These are phyloP conservation scores for Solen grandis DNA, from an alignment of 1,140 invertebrate species.

Conservation along the genomic window DNA sequence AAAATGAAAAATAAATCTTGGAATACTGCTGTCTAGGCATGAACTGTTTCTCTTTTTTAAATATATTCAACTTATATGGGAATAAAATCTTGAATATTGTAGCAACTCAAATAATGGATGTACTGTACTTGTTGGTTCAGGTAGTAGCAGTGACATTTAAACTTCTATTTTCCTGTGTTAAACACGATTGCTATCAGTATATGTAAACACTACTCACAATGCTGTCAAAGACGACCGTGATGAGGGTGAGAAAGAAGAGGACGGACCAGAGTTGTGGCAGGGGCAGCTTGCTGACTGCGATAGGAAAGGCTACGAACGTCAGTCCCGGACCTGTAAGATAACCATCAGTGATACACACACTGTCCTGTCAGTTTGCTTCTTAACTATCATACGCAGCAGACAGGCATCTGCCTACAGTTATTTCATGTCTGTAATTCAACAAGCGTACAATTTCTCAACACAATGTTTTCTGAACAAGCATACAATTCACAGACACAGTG, in stretches of 20 bases:
- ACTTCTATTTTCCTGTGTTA: neutral
- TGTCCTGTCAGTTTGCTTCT: too few relatives aligned
- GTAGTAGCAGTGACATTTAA: neutral
- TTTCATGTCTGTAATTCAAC: too few relatives aligned
- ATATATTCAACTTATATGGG: neutral
- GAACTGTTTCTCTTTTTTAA: neutral
- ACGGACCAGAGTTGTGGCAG: constrained; percentile 42
- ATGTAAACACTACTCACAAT: constrained; percentile 3
- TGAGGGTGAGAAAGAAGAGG: constrained; percentile 38
- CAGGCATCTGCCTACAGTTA: too few relatives aligned
- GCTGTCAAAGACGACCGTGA: constrained; percentile 44
- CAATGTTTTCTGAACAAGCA: too few relatives aligned
- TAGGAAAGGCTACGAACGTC: constrained; percentile 32
- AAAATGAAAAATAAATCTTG: too few relatives aligned
- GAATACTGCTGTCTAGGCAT: too few relatives aligned
- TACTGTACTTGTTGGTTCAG: neutral
- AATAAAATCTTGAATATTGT: neutral
- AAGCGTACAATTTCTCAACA: too few relatives aligned
- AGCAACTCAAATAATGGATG: neutral
- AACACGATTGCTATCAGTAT: neutral
- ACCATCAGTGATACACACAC: too few relatives aligned
- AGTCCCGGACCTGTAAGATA: constrained; percentile 32
- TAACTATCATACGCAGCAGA: too few relatives aligned
- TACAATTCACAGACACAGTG: too few relatives aligned
- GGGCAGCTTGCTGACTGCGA: constrained; percentile 18